A percentile compares a stretch with the other conserved stretches of the same genome.
phyloP scores from a whole-genome alignment of 2,113 vertebrate genomes.

The Rhynchomys soricoides region DNA sequence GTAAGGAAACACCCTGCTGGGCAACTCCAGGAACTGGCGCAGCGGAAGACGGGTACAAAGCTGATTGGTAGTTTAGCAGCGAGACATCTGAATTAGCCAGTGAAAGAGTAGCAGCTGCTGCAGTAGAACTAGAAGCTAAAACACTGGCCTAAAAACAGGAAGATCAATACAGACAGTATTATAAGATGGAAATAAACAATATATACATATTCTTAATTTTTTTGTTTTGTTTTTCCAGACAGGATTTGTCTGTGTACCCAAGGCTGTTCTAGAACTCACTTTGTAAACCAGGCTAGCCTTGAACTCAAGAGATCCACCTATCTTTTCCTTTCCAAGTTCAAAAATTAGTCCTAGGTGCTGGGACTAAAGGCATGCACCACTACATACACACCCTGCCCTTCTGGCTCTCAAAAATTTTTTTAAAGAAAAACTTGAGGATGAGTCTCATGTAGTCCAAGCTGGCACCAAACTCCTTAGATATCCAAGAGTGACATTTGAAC shows the following conservation, averaged over 20 bases:
- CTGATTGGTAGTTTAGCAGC: conserved; percentile 95
- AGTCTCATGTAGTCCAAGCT: neutral
- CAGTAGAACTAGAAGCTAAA: conserved; percentile 90
- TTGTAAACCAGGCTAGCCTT: too few species aligned
- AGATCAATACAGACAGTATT: neutral
- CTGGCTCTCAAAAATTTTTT: neutral
- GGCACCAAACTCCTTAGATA: neutral
- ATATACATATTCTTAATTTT: neutral
- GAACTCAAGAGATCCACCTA: too few species aligned
- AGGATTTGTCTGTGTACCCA: too few species aligned
- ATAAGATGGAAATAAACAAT: neutral
- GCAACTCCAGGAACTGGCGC: conserved; percentile 95
- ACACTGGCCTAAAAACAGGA: conserved; percentile 86
- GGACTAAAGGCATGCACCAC: too few species aligned
- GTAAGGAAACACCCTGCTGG: conserved; percentile 95
- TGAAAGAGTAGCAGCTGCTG: conserved; percentile 93
- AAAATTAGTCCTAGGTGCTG: too few species aligned
- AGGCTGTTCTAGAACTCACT: too few species aligned
- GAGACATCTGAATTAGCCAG: conserved; percentile 95
- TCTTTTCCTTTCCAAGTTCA: too few species aligned
- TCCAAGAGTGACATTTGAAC: neutral
- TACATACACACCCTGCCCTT: too few species aligned
- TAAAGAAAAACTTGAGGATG: neutral
- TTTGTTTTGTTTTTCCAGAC: too few species aligned
- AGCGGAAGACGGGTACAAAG: conserved; percentile 95